Evolutionary conservation across 2,113 vertebrate genomes (phyloP), one percentile per base, ranked within the genome.

Genomic region (Oncorhynchus mykiss): DNA sequence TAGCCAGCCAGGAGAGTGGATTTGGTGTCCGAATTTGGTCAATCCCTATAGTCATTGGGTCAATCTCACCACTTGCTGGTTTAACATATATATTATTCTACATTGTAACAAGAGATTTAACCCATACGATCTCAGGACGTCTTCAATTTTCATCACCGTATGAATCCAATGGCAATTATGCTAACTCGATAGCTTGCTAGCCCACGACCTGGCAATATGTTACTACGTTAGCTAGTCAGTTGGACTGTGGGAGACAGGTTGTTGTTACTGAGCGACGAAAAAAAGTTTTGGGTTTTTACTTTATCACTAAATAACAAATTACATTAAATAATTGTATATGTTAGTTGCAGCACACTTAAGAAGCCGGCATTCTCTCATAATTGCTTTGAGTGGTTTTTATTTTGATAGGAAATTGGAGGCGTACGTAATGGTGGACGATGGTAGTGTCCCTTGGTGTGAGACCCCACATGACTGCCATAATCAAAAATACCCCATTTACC

Each of bases 351-450:
- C 9, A 45, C 13, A 20, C 20, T 6, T 20, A 57, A 20, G 59
- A 62, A 22, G 59, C n/a, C 18, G 51, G 16, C 14, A 54, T 22
- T 24, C n/a, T 24, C 18, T 9, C n/a, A 8, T 16, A 20, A 62
- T 22, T 24, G 59, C 59, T 62, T 62, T 2, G 54, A 57, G 54
- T 8, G 13, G 7, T 62, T 24, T 62, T 62, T 62, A 62, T 62
- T 62, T n/a, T 62, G 59, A 62, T 62, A n/a, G n/a, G 18, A 62
- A 64, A n/a, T 68, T 16, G 83, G 78, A 85, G 90, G 88, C 88
- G 93, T 92, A 91, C 88, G 93, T 92, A 91, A 91, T 88, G 88
- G 87, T 91, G 90, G 80, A 87, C 88, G 83, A 48, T 76, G 83
- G 76, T 73, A 80, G 83, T 82, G 84, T 87, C 84, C 80, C 74